phyloP scores from a whole-genome alignment of 2,797 vertebrate genomes.

The Mus spretus region DNA sequence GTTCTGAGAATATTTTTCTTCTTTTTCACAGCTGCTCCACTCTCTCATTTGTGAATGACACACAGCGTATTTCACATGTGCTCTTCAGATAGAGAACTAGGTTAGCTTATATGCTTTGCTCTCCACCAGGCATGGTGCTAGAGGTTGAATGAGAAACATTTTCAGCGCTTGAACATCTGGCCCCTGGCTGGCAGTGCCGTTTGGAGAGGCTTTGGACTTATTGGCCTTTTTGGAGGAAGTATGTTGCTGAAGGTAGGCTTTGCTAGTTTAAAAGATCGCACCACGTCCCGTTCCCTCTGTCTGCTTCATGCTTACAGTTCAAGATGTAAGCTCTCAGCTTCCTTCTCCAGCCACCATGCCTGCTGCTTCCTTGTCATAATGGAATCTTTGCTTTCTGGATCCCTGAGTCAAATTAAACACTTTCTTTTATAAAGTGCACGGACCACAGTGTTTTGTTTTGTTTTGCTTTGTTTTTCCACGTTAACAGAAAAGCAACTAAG shows the following conservation, averaged over 20 bases:
- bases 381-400: background rate
- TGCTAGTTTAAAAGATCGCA: background rate
- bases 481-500: no score
- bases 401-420: background rate
- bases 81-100: background rate
- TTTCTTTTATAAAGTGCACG: background rate
- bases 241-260: background rate
- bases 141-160: background rate
- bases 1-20: background rate
- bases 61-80: background rate
- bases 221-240: background rate
- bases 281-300: background rate
- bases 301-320: background rate
- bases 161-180: background rate
- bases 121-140: background rate
- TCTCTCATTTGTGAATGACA: background rate
- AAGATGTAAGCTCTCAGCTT: background rate
- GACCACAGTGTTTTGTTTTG: no score
- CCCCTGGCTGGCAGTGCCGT: background rate
- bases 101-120: slow-evolving; percentile 4
- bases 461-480: no score
- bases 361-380: background rate
- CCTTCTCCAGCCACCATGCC: background rate
- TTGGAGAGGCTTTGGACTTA: background rate
- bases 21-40: background rate